phyloP scores from a whole-genome alignment of 2,888 invertebrate genomes.

The Resseliella maxima region DNA sequence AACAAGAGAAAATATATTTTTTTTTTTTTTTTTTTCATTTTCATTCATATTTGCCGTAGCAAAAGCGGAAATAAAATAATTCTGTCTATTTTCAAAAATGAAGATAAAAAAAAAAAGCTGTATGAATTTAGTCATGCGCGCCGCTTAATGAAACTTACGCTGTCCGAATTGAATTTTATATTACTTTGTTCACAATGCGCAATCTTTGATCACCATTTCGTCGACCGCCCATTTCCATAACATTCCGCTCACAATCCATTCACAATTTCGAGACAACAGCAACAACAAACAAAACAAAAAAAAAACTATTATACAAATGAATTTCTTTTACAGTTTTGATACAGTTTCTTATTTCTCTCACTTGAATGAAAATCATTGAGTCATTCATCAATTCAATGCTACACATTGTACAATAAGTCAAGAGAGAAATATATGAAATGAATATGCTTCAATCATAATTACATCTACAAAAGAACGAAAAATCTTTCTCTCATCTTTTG shows the following conservation, averaged over 20 bases:
- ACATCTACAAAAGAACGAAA: constrained; percentile 15
- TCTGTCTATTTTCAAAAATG: neutral
- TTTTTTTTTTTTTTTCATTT: too few species aligned
- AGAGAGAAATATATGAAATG: neutral
- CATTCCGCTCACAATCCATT: neutral
- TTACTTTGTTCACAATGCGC: neutral
- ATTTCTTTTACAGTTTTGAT: constrained; percentile 17
- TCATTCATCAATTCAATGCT: neutral
- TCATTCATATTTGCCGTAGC: neutral
- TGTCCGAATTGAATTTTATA: neutral
- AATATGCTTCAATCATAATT: constrained; percentile 49
- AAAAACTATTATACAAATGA: neutral
- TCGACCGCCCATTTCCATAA: constrained; percentile 1
- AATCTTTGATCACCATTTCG: constrained; percentile 14
- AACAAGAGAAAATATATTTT: neutral
- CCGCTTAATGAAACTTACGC: neutral
- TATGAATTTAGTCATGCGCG: constrained; percentile 17
- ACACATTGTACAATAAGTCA: constrained; percentile 15
- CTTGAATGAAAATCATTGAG: constrained; percentile 31
- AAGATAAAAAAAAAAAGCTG: neutral
- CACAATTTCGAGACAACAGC: neutral
- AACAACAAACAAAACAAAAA: neutral
- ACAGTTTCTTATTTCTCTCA: neutral
- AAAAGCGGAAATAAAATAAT: neutral
- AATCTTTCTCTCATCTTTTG: neutral